Conservation (phyloP, 2,113 vertebrate genomes). For the Anser cygnoides region DNA sequence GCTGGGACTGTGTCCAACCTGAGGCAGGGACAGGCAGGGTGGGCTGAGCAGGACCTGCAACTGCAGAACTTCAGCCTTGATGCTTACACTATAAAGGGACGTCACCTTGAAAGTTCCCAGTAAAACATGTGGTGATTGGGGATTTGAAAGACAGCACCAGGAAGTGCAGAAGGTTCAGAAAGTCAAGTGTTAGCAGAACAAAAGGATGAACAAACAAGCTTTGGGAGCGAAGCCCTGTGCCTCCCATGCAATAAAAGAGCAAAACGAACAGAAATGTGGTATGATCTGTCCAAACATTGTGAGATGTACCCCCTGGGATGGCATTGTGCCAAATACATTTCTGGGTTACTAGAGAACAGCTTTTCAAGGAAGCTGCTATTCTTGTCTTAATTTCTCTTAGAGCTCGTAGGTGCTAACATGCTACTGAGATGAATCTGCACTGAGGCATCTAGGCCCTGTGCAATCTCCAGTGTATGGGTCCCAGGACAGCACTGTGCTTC, state of each 20-base stretch:
- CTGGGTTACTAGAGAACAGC: neutral
- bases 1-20: rapidly evolving
- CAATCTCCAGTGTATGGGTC: neutral
- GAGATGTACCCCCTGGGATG: neutral
- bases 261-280: rapidly evolving
- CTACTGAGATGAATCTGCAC: neutral
- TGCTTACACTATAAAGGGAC: neutral
- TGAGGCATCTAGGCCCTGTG: neutral
- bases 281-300: neutral
- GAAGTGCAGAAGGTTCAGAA: neutral
- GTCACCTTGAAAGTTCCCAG: neutral
- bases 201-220: neutral
- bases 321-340: neutral
- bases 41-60: neutral
- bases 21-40: rapidly evolving
- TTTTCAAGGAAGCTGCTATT: neutral
- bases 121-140: neutral
- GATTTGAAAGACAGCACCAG: neutral
- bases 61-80: neutral
- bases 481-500: neutral
- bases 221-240: neutral
- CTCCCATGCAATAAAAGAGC: neutral
- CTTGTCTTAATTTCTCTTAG: neutral
- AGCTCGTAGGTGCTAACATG: neutral
- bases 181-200: neutral